Conservation (phyloP, 1,140 invertebrate species). For the Littorina saxatilis region DNA sequence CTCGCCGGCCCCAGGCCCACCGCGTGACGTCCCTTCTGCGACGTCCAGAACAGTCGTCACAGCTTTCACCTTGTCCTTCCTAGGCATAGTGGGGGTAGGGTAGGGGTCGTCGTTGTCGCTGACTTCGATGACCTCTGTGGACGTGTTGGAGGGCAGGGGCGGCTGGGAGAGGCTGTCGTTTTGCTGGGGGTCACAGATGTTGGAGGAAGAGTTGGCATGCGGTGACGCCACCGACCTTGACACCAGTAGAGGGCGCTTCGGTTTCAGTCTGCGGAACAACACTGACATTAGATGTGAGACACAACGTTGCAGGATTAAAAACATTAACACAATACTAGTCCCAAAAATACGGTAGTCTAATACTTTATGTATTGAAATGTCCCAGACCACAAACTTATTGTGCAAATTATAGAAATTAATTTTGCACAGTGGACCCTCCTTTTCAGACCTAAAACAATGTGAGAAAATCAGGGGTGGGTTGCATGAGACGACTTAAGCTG, state of each 20-base stretch:
- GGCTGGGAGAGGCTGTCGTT: neutral
- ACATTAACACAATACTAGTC: slow-evolving; percentile 21
- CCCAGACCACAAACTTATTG: too few relatives aligned
- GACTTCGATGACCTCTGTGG: slow-evolving; percentile 16
- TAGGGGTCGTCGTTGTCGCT: slow-evolving; percentile 22
- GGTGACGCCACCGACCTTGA: slow-evolving; percentile 27
- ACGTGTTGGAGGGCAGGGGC: neutral
- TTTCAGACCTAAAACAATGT: too few relatives aligned
- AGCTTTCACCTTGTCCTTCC: neutral
- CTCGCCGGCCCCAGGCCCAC: neutral
- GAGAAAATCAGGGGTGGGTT: too few relatives aligned
- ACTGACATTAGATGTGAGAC: neutral
- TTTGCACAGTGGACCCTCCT: too few relatives aligned
- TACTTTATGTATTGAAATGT: too few relatives aligned
- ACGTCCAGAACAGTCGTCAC: neutral
- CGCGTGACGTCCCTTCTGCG: too few relatives aligned
- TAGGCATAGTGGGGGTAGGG: neutral
- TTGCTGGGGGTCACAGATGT: neutral
- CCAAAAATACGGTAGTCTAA: too few relatives aligned
- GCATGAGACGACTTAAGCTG: too few relatives aligned
- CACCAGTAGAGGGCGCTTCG: slow-evolving; percentile 54
- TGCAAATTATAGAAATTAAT: too few relatives aligned
- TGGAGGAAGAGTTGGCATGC: neutral
- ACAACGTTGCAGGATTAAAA: neutral
- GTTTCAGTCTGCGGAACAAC: slow-evolving; percentile 51